Evolutionary conservation across 2,113 vertebrate species (phyloP), one percentile per base, ranked within the genome.

Genomic region (Eublepharis macularius): DNA sequence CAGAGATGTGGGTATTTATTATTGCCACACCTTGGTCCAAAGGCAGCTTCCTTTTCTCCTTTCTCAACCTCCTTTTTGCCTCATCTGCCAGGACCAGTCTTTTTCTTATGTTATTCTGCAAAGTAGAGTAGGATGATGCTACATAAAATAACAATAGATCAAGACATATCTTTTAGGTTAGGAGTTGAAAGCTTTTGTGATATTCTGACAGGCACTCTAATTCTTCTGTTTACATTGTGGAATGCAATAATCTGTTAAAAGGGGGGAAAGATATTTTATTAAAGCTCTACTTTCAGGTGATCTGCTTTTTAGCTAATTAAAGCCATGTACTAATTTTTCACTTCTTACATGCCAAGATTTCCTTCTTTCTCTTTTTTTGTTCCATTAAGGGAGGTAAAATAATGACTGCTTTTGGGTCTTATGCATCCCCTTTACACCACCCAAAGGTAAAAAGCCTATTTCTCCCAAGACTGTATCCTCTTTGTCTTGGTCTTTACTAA

Each of bases 401-500:
- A 39, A 63, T 36, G 51, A 69, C 34, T 74, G 84, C 1, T 83
- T 32, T 75, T 78, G 1, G 6, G 76, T 78, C 4, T 21, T 0
- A 0, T 60, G 24, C 26, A 32, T 91, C 32, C 34, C 17, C 57
- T 19, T 16, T 70, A 63, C 76, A 21, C 32, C 10, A 32, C 39
- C 47, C 26, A 34, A 70, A n/a, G n/a, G 51, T 34, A 57, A 49
- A 72, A 34, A 60, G 39, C 21, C 21, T 60, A 2, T 82, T 90
- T 87, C 13, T 84, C 8, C 19, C 34, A 80, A 10, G 34, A 11
- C 51, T 72, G 6, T 12, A 79, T 19, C 11, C 3, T 83, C 26
- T 77, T 76, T 87, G 34, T 88, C 92, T 88, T n/a, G 39, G 39
- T 24, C 41, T 68, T 4, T 84, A 41, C 3, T 88, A 45, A 69